These are phyloP conservation scores for Augochlorella aurata DNA, from an alignment of 2,888 invertebrate genomes.

Conservation along the genomic window DNA sequence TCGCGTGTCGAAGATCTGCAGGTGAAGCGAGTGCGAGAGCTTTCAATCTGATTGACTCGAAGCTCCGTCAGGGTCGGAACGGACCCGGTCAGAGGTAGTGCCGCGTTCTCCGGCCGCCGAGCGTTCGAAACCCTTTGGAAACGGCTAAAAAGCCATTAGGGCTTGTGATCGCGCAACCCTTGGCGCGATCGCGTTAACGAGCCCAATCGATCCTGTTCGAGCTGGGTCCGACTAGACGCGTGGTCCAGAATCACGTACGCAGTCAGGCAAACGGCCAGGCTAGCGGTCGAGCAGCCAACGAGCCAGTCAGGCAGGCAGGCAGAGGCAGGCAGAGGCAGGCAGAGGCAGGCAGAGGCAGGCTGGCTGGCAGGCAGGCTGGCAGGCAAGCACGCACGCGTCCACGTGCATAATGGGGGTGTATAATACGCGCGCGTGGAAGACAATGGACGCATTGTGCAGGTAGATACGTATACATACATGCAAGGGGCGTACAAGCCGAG, in stretches of 20 bases:
- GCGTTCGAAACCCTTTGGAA: neutral
- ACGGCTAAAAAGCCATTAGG: constrained; percentile 17
- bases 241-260: constrained; percentile 58
- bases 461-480: constrained; percentile 73
- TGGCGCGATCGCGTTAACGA: constrained; percentile 47
- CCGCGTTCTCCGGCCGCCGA: neutral
- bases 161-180: constrained; percentile 24
- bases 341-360: constrained; percentile 52
- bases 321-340: constrained; percentile 58
- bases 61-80: neutral
- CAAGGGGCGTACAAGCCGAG: constrained; percentile 71
- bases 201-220: constrained; percentile 44
- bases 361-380: constrained; percentile 71
- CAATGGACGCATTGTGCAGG: constrained; percentile 81
- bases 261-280: constrained; percentile 64
- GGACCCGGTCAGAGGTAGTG: neutral
- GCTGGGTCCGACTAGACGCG: constrained; percentile 18
- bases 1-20: neutral
- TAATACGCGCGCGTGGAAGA: constrained; percentile 79
- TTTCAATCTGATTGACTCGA: neutral
- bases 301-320: constrained; percentile 45
- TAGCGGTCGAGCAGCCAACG: constrained; percentile 50
- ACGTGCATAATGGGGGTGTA: constrained; percentile 80
- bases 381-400: constrained; percentile 76
- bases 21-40: no score